phyloP scores from a whole-genome alignment of 64 coral and sea anemone species.

The Stichodactyla helianthus region DNA sequence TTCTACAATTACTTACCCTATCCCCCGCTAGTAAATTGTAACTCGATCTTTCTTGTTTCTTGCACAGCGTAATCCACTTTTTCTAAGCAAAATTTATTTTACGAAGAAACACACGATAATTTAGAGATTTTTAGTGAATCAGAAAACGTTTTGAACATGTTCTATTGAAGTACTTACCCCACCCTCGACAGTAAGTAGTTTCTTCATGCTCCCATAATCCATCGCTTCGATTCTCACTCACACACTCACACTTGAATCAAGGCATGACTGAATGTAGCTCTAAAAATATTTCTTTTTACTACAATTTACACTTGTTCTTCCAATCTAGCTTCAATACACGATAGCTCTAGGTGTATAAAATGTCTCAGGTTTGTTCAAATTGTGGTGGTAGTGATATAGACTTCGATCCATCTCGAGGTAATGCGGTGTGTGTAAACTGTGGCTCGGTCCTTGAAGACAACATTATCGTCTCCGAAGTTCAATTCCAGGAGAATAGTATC shows the following conservation, averaged over 20 bases:
- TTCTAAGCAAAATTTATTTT: background rate
- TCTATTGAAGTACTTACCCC: background rate
- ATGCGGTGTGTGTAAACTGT: conserved; percentile 91
- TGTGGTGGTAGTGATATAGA: conserved; percentile 97
- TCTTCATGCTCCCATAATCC: conserved; percentile 2
- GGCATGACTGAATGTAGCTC: background rate
- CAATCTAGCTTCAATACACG: background rate
- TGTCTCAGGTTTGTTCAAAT: conserved; percentile 98
- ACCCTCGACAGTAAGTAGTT: background rate
- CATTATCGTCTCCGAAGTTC: conserved; percentile 93
- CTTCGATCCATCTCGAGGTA: conserved; percentile 85
- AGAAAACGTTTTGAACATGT: background rate
- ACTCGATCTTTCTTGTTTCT: too few species aligned
- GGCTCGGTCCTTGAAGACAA: conserved; percentile 96
- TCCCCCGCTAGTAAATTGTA: background rate
- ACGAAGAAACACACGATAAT: background rate
- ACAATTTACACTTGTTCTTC: background rate
- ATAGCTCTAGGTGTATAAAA: background rate
- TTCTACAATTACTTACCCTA: background rate
- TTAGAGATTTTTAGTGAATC: background rate
- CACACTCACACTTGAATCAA: background rate
- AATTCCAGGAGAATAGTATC: conserved; percentile 92
- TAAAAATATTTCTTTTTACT: background rate
- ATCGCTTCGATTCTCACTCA: background rate
- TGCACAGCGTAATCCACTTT: background rate